Percentiles rank a stretch among this genome's conserved stretches.
These are phyloP conservation scores for Hipparchia semele DNA, from an alignment of 2,888 invertebrate genomes.

Conservation along the genomic window DNA sequence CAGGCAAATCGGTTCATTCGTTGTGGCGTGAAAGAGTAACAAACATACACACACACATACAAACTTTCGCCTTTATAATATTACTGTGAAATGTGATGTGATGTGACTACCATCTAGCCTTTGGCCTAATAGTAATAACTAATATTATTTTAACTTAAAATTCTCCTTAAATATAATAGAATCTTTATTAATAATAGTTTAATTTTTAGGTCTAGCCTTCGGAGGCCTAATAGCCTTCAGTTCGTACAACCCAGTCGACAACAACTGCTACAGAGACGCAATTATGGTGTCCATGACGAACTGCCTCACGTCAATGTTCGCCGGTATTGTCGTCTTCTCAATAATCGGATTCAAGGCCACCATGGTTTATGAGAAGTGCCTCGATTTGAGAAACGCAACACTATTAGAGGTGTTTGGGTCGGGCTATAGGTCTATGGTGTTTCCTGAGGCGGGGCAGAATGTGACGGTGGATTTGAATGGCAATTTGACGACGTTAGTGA, in stretches of 20 bases:
- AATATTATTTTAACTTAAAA: no score
- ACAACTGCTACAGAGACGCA: slow-evolving; percentile 97
- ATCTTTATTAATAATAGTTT: neutral
- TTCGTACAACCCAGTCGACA: slow-evolving; percentile 98
- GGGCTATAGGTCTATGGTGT: slow-evolving; percentile 65
- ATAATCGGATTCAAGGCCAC: slow-evolving; percentile 97
- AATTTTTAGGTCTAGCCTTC: slow-evolving; percentile 92
- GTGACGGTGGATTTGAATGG: slow-evolving; percentile 80
- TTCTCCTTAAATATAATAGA: no score
- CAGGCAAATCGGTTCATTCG: no score
- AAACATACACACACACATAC: no score
- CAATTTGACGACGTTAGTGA: slow-evolving; percentile 82
- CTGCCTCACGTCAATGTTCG: slow-evolving; percentile 98
- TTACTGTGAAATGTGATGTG: no score
- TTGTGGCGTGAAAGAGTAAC: no score
- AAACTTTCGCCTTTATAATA: no score
- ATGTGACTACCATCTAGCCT: no score
- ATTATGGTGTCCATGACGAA: slow-evolving; percentile 96
- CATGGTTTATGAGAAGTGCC: slow-evolving; percentile 90
- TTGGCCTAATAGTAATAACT: no score
- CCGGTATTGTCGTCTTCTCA: slow-evolving; percentile 97
- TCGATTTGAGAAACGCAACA: slow-evolving; percentile 85
- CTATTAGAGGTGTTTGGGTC: slow-evolving; percentile 82
- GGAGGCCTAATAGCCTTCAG: slow-evolving; percentile 98
- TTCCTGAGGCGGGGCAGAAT: slow-evolving; percentile 83